Evolutionary conservation across 2,888 invertebrate species (phyloP).

Genomic region (Adineta ricciae): DNA sequence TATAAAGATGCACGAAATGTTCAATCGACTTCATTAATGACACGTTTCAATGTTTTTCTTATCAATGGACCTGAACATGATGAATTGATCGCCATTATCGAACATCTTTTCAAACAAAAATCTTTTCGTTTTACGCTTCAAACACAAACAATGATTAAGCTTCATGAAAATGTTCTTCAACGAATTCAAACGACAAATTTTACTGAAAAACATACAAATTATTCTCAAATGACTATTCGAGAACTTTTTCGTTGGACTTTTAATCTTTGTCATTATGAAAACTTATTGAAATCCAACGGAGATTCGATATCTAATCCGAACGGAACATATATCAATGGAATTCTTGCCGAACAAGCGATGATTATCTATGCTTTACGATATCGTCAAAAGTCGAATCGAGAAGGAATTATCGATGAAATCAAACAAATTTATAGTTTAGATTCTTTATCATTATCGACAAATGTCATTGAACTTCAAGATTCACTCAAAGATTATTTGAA

Average conservation of each 20-base stretch:
- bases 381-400: background rate
- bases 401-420: background rate
- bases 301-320: background rate
- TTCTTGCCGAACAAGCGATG: background rate
- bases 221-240: background rate
- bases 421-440: too few relatives aligned
- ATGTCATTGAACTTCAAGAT: too few relatives aligned
- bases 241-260: conserved; percentile 13
- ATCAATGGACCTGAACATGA: background rate
- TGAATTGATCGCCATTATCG: background rate
- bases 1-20: background rate
- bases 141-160: background rate
- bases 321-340: background rate
- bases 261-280: background rate
- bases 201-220: background rate
- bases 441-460: too few relatives aligned
- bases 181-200: background rate
- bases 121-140: background rate
- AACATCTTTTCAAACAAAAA: background rate
- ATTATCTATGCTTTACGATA: background rate
- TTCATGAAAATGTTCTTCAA: background rate
- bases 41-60: background rate
- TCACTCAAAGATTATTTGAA: too few relatives aligned
- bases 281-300: background rate
- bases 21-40: background rate